Conservation (phyloP, 2,113 vertebrate species). For the Ochotona princeps region DNA sequence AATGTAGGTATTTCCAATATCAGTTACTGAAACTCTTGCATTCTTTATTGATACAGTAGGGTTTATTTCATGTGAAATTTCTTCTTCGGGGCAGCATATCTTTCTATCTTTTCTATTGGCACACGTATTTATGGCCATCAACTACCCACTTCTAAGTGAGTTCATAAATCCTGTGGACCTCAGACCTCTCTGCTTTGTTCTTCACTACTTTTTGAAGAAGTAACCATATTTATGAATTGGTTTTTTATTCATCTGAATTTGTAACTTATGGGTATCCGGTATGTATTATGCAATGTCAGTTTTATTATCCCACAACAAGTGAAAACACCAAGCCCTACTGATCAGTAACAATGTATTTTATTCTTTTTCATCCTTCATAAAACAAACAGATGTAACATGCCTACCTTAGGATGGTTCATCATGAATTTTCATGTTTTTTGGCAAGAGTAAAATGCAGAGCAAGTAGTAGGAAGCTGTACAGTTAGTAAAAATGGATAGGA, state of each 20-base stretch:
- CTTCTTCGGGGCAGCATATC: background rate
- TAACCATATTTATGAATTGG: background rate
- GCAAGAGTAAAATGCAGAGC: background rate
- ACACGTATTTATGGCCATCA: background rate
- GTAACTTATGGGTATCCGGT: background rate
- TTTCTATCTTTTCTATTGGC: background rate
- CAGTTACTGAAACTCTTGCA: background rate
- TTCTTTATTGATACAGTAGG: background rate
- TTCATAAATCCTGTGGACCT: background rate
- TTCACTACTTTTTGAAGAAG: conserved; percentile 2
- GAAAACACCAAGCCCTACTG: background rate
- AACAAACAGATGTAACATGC: background rate
- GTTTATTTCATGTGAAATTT: background rate
- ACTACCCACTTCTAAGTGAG: background rate
- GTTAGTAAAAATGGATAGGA: background rate
- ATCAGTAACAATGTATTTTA: background rate
- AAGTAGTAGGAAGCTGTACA: background rate
- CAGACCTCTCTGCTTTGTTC: background rate
- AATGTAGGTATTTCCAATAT: background rate
- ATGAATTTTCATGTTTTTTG: background rate
- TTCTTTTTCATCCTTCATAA: background rate
- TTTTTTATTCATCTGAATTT: background rate
- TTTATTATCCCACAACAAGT: background rate
- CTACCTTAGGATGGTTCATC: background rate
- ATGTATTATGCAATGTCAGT: background rate